Conservation (phyloP, 2,113 vertebrate genomes). For the Psittacula cyanocephala region DNA sequence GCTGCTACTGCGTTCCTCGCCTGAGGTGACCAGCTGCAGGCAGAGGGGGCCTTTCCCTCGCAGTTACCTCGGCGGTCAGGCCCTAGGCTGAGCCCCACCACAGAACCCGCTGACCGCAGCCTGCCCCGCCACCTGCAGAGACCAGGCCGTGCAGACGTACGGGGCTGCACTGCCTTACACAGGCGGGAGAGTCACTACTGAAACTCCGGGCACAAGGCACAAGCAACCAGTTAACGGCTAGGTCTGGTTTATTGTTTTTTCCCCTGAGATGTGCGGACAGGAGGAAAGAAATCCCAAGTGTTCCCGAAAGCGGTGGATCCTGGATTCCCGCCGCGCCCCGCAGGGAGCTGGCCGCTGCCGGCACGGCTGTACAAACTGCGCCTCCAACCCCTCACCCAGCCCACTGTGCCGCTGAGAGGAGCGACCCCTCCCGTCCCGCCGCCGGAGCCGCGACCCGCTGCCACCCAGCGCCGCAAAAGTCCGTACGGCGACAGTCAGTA, state of each 20-base stretch:
- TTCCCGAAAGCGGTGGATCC: neutral
- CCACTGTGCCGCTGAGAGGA: neutral
- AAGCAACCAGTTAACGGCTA: neutral
- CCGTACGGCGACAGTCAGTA: neutral
- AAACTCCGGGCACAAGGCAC: neutral
- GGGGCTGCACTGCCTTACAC: neutral
- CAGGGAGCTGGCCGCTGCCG: neutral
- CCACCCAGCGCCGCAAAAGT: neutral
- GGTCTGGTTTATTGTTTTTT: neutral
- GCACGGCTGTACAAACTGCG: neutral
- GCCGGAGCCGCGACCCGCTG: neutral
- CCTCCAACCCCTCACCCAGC: neutral
- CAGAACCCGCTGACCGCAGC: neutral
- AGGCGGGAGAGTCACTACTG: neutral
- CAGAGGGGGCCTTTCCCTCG: accelerated
- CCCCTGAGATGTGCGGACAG: neutral
- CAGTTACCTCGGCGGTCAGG: accelerated
- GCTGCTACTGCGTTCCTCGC: neutral
- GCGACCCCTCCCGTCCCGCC: neutral
- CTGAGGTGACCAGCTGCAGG: neutral
- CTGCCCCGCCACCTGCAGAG: neutral
- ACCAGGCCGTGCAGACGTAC: neutral
- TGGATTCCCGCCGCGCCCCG: neutral
- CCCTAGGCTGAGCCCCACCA: neutral
- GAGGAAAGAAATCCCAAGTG: accelerated